These are phyloP conservation scores for Morpho achilles DNA, from an alignment of 2,888 invertebrate species.

Conservation along the genomic window DNA sequence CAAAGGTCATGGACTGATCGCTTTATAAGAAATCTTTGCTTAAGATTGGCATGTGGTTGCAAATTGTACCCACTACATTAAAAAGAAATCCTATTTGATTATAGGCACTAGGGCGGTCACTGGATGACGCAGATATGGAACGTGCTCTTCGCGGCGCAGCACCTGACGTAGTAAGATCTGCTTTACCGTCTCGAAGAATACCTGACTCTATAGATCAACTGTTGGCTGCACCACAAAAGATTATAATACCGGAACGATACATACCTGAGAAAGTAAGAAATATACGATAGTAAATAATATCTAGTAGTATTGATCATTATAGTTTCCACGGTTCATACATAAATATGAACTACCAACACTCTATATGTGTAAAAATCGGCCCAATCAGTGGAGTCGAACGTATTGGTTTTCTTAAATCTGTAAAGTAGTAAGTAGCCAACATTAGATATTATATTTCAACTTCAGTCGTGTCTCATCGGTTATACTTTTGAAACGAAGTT, in stretches of 20 bases:
- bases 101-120: slow-evolving; percentile 80
- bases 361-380: no score
- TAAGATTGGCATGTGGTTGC: no score
- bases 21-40: no score
- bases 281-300: background rate
- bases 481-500: no score
- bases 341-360: background rate
- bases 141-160: slow-evolving; percentile 86
- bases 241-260: slow-evolving; percentile 94
- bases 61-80: no score
- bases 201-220: slow-evolving; percentile 93
- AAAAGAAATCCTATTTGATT: background rate
- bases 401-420: no score
- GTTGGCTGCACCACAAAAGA: slow-evolving; percentile 92
- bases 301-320: background rate
- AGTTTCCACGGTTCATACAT: no score
- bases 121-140: slow-evolving; percentile 93
- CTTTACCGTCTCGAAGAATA: slow-evolving; percentile 81
- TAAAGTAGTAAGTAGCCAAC: no score
- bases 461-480: no score
- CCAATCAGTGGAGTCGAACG: no score
- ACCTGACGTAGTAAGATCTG: slow-evolving; percentile 93
- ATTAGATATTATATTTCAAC: no score
- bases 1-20: no score
- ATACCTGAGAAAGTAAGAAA: slow-evolving; percentile 88